A percentile compares a stretch with the other conserved stretches of the same genome.
Evolutionary conservation across 2,113 vertebrate species (phyloP).

Genomic region (Calonectris borealis): DNA sequence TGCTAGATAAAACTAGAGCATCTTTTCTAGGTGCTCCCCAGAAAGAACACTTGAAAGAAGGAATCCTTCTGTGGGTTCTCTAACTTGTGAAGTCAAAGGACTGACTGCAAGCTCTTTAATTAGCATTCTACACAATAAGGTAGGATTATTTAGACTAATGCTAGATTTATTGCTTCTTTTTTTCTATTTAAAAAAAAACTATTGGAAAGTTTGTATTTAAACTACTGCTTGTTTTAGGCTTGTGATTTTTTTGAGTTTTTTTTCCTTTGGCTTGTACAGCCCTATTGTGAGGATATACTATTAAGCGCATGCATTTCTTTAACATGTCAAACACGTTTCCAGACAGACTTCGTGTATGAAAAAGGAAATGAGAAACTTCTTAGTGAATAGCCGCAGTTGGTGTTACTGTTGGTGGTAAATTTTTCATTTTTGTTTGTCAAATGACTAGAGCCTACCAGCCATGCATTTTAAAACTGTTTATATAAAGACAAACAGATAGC

Average conservation of each 20-base stretch:
- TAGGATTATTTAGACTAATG: background rate
- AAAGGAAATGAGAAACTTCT: constrained; percentile 33
- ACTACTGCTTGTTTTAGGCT: background rate
- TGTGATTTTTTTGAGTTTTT: background rate
- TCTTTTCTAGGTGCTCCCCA: background rate
- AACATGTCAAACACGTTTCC: background rate
- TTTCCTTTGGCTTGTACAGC: background rate
- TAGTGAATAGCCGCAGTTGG: background rate
- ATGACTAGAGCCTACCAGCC: constrained; percentile 1
- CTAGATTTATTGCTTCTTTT: background rate
- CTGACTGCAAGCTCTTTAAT: background rate
- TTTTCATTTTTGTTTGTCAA: constrained; percentile 20
- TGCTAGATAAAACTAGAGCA: background rate
- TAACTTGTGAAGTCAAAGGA: background rate
- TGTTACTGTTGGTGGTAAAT: constrained; percentile 11
- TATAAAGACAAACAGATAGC: constrained; percentile 24
- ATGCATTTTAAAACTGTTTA: constrained; percentile 8
- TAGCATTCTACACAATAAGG: background rate
- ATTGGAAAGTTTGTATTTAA: background rate
- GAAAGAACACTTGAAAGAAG: background rate
- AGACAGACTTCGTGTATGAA: background rate
- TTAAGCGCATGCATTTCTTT: constrained; percentile 7
- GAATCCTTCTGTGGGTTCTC: background rate
- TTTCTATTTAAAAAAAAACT: background rate
- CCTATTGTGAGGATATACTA: background rate